These are phyloP conservation scores for Pheosia tremula DNA, from an alignment of 2,888 invertebrate species.

Conservation along the genomic window DNA sequence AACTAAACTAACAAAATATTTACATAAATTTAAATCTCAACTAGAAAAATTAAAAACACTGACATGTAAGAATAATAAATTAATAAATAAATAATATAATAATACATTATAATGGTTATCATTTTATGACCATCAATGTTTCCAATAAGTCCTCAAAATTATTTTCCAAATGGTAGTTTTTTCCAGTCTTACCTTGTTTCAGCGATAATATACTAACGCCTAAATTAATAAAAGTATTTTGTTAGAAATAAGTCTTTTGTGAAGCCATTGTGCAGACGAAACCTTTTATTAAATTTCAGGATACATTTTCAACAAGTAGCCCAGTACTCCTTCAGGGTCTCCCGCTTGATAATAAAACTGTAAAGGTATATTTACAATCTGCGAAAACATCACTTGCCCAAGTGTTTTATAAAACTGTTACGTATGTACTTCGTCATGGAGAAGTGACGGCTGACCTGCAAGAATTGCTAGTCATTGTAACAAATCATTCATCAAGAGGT, in stretches of 20 bases:
- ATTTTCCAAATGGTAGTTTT: not conserved
- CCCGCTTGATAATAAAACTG: not conserved
- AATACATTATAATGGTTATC: no score
- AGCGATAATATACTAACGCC: not conserved
- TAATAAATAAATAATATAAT: no score
- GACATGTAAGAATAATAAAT: no score
- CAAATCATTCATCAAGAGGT: no score
- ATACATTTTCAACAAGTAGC: not conserved
- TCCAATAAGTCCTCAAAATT: no score
- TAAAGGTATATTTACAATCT: constrained; percentile 12
- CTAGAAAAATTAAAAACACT: not conserved
- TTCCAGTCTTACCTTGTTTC: not conserved
- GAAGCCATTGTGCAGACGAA: no score
- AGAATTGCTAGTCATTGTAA: no score
- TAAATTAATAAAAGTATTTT: no score
- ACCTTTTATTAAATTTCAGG: not conserved
- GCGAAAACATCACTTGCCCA: constrained; percentile 12
- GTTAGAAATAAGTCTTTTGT: no score
- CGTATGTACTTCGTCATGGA: not conserved
- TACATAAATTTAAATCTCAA: not conserved
- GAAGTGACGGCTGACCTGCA: not conserved
- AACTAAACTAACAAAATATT: no score
- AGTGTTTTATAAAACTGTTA: not conserved
- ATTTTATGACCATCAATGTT: no score
- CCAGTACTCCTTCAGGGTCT: not conserved